Evolutionary conservation across 2,888 invertebrate genomes (phyloP).

Genomic region (Eupeodes latifasciatus): DNA sequence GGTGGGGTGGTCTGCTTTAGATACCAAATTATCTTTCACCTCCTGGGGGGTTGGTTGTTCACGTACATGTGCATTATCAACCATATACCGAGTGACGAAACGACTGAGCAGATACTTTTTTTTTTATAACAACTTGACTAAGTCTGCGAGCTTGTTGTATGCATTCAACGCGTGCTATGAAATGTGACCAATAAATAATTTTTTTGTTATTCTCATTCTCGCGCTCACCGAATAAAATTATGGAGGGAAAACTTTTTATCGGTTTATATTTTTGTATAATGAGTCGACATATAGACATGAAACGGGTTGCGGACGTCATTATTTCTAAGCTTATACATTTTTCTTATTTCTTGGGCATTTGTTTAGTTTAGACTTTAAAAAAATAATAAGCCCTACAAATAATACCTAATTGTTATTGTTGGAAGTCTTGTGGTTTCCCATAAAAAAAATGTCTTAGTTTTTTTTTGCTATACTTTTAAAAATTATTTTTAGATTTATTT

Average conservation of each 20-base stretch:
- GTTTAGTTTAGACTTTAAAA: not conserved
- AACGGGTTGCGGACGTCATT: constrained; percentile 9
- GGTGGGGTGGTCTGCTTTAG: not conserved
- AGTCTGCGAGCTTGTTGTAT: not conserved
- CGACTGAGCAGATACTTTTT: constrained; percentile 10
- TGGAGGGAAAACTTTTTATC: constrained; percentile 36
- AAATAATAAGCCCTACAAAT: not conserved
- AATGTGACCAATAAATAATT: constrained; percentile 22
- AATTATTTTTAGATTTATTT: not conserved
- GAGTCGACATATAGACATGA: constrained; percentile 20
- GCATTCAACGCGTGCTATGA: constrained; percentile 19
- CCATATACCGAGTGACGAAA: not conserved
- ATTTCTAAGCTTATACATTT: constrained; percentile 10
- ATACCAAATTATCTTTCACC: not conserved
- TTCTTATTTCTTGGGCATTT: not conserved
- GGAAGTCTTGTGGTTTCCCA: not conserved
- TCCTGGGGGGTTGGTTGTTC: constrained; percentile 35
- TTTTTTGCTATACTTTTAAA: not conserved
- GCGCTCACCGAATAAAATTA: constrained; percentile 7
- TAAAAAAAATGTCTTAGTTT: not conserved
- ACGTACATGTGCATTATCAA: constrained; percentile 12
- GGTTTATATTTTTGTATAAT: not conserved
- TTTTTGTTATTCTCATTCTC: constrained; percentile 1
- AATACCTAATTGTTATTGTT: not conserved
- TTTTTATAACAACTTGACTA: not conserved